These are phyloP conservation scores for Edolisoma coerulescens DNA, from an alignment of 2,113 vertebrate genomes.

Conservation along the genomic window DNA sequence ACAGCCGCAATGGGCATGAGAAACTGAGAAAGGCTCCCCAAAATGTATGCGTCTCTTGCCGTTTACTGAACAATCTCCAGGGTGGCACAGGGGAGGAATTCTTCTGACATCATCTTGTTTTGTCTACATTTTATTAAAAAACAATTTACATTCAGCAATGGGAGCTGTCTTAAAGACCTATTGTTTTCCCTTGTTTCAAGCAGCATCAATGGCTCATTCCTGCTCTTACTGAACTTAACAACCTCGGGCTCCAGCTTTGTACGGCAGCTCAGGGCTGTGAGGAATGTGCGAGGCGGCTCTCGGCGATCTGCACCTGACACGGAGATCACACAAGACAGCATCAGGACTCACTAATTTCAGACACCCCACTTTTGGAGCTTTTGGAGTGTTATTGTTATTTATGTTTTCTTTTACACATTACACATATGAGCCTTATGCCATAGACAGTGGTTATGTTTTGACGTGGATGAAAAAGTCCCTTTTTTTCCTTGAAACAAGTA, in stretches of 20 bases:
- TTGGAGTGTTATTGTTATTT: neutral
- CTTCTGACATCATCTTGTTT: slow-evolving; percentile 39
- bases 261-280: neutral
- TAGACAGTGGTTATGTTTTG: neutral
- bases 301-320: neutral
- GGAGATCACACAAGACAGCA: neutral
- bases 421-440: neutral
- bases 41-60: neutral
- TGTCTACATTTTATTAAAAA: slow-evolving; percentile 60
- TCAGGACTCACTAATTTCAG: neutral
- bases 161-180: slow-evolving; percentile 60
- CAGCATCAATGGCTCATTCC: slow-evolving; percentile 64
- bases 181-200: slow-evolving; percentile 57
- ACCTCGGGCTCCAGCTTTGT: slow-evolving; percentile 40
- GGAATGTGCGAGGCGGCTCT: slow-evolving; percentile 17
- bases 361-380: neutral
- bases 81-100: slow-evolving; percentile 40
- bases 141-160: slow-evolving; percentile 44
- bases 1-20: neutral
- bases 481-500: neutral
- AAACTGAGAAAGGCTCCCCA: neutral
- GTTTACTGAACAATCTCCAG: neutral
- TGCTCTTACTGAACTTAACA: slow-evolving; percentile 58
- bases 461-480: neutral
- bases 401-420: neutral